Conservation (phyloP, 2,888 invertebrate genomes). For the Acrobasis suavella region DNA sequence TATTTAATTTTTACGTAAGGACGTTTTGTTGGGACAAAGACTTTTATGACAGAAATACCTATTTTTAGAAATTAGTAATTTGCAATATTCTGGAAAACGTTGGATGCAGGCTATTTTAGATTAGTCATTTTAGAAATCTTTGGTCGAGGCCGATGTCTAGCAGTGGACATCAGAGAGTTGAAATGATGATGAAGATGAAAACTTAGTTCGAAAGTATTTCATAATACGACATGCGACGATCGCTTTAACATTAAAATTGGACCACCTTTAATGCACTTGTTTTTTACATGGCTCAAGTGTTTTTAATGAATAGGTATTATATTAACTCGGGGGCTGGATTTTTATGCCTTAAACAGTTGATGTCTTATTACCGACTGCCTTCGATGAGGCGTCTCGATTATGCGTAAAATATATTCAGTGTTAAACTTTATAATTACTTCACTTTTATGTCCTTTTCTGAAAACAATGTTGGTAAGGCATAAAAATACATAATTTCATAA, state of each 20-base stretch:
- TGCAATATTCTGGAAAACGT: too few species aligned
- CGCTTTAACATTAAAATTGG: conserved; percentile 38
- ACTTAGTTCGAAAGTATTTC: too few species aligned
- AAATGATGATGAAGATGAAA: too few species aligned
- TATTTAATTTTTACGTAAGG: neutral
- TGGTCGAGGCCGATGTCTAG: too few species aligned
- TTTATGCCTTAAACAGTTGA: conserved; percentile 67
- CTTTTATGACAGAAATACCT: too few species aligned
- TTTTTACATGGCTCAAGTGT: conserved; percentile 69
- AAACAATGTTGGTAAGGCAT: conserved; percentile 27
- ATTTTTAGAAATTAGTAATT: too few species aligned
- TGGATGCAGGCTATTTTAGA: too few species aligned
- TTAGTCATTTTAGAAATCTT: too few species aligned
- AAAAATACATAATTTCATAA: conserved; percentile 11
- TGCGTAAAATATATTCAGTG: conserved; percentile 68
- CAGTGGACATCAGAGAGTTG: too few species aligned
- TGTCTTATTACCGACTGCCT: conserved; percentile 71
- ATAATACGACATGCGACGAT: neutral
- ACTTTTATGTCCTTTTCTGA: conserved; percentile 35
- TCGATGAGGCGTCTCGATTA: conserved; percentile 57
- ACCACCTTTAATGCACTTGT: conserved; percentile 48
- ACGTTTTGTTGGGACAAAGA: too few species aligned
- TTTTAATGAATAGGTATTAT: conserved; percentile 77
- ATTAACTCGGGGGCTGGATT: conserved; percentile 65
- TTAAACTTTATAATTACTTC: conserved; percentile 64